Conservation (phyloP, 2,797 vertebrate species). For the Ispidina lecontei region DNA sequence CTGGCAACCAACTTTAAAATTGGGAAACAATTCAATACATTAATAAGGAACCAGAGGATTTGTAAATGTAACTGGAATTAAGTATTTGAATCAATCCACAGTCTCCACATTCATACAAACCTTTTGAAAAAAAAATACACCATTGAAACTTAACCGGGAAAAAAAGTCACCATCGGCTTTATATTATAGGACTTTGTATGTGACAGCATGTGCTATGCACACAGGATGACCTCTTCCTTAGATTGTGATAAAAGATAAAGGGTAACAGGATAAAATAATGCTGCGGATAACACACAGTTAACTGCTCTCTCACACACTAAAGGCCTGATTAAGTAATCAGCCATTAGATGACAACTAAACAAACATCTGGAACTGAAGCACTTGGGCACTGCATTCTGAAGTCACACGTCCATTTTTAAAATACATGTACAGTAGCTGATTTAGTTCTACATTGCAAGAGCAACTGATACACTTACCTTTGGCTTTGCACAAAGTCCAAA, state of each 20-base stretch:
- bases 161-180: neutral
- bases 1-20: neutral
- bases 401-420: neutral
- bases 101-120: neutral
- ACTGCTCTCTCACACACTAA: neutral
- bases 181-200: neutral
- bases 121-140: neutral
- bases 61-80: neutral
- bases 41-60: neutral
- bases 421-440: fast-evolving
- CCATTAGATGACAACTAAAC: fast-evolving
- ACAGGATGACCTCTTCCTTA: neutral
- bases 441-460: neutral
- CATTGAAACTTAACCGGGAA: neutral
- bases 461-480: constrained; percentile 80
- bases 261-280: neutral
- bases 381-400: neutral
- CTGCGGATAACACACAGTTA: neutral
- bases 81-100: neutral
- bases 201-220: neutral
- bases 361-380: neutral
- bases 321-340: neutral
- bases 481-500: constrained; percentile 97
- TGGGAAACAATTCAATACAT: neutral
- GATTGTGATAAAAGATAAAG: neutral